Percentiles rank a stretch among this genome's conserved stretches.
These are phyloP conservation scores for Stegophylla sp. DNA, from an alignment of 2,888 invertebrate genomes.

Conservation along the genomic window DNA sequence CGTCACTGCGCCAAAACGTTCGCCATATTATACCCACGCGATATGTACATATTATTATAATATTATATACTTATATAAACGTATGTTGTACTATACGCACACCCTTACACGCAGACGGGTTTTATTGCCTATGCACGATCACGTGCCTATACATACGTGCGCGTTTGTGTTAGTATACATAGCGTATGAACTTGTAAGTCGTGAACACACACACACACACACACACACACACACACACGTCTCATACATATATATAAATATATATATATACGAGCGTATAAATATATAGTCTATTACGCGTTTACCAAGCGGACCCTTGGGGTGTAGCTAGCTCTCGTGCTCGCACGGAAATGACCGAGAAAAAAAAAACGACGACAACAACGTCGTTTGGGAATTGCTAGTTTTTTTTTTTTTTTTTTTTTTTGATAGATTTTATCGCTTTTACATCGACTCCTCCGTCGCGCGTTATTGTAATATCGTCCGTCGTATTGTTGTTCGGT, in stretches of 20 bases:
- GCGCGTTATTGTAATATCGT: neutral
- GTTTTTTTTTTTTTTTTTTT: conserved; percentile 14
- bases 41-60: too few relatives aligned
- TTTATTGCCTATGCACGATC: conserved; percentile 36
- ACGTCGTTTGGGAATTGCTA: conserved; percentile 42
- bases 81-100: too few relatives aligned
- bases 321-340: neutral
- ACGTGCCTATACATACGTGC: neutral
- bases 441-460: conserved; percentile 53
- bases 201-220: too few relatives aligned
- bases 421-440: conserved; percentile 58
- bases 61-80: too few relatives aligned
- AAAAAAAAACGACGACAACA: neutral
- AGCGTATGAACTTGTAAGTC: too few relatives aligned
- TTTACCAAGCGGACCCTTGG: conserved; percentile 52
- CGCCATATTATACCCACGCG: neutral
- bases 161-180: neutral
- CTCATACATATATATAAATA: neutral
- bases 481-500: too few relatives aligned
- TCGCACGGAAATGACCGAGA: neutral
- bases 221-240: too few relatives aligned
- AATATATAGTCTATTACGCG: conserved; percentile 41
- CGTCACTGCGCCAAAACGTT: neutral
- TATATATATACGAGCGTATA: neutral
- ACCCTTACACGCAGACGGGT: conserved; percentile 16